phyloP scores from a whole-genome alignment of 2,113 vertebrate genomes.

The Nibea coibor region DNA sequence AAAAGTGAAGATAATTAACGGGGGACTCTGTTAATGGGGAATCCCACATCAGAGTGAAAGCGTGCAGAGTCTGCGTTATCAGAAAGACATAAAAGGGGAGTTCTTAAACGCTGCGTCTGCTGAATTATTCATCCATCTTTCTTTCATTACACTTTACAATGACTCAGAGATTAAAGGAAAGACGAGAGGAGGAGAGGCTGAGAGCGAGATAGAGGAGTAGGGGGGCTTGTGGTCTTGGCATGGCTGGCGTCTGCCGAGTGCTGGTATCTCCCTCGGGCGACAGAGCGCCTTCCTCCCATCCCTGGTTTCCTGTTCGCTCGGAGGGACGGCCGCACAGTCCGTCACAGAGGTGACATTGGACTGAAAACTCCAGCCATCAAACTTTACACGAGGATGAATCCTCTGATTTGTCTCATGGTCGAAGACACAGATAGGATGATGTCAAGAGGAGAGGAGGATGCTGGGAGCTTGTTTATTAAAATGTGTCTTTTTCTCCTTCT shows the following conservation, averaged over 20 bases:
- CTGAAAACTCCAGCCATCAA: neutral
- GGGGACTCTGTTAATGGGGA: slow-evolving; percentile 39
- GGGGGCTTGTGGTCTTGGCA: slow-evolving; percentile 58
- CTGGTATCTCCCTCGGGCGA: slow-evolving; percentile 63
- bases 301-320: slow-evolving; percentile 53
- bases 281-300: slow-evolving; percentile 43
- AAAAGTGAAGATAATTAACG: slow-evolving; percentile 42
- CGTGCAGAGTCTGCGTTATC: slow-evolving; percentile 43
- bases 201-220: slow-evolving; percentile 36
- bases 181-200: slow-evolving; percentile 55
- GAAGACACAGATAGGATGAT: neutral
- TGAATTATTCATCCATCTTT: slow-evolving; percentile 80
- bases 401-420: slow-evolving; percentile 27
- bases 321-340: neutral
- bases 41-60: slow-evolving; percentile 45
- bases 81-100: slow-evolving; percentile 60
- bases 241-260: slow-evolving; percentile 61
- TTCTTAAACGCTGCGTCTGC: slow-evolving; percentile 65
- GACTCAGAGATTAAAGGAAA: slow-evolving; percentile 79
- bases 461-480: neutral
- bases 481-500: slow-evolving; percentile 32
- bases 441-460: neutral
- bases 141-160: slow-evolving; percentile 78
- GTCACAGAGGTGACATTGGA: slow-evolving; percentile 51
- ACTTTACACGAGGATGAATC: neutral